Evolutionary conservation across 2,797 vertebrate species (phyloP).

Genomic region (Poliocrania exsul): DNA sequence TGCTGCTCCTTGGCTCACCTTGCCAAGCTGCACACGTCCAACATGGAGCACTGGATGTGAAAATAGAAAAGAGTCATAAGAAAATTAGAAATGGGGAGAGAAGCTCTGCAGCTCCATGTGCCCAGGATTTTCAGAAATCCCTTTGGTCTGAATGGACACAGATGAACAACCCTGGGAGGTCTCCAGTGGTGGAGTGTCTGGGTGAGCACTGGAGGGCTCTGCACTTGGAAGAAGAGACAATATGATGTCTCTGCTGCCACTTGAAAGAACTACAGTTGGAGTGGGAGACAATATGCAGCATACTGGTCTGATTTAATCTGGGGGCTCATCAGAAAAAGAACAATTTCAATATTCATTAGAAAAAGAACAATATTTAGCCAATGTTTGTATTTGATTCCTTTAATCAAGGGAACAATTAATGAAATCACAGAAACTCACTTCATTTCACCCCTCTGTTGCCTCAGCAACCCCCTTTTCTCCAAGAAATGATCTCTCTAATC

Average conservation of each 20-base stretch:
- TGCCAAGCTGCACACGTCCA: background rate
- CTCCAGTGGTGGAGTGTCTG: background rate
- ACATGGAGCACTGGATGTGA: background rate
- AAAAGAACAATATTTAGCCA: background rate
- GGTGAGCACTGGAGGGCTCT: background rate
- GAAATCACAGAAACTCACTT: background rate
- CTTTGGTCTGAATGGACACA: background rate
- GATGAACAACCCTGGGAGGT: background rate
- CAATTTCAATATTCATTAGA: background rate
- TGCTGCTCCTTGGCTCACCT: background rate
- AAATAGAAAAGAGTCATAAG: background rate
- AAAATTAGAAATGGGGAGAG: background rate
- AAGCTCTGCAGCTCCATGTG: background rate
- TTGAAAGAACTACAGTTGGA: background rate
- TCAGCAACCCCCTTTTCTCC: constrained; percentile 16
- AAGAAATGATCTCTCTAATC: background rate
- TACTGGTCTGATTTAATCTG: background rate
- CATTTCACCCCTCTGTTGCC: background rate
- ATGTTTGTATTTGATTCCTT: background rate
- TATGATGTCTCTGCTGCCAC: background rate
- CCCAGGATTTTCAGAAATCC: background rate
- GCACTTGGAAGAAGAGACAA: background rate
- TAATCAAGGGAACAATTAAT: background rate
- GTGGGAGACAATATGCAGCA: background rate
- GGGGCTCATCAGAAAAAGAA: background rate